Evolutionary conservation across 2,888 invertebrate genomes (phyloP), one percentile per base, ranked within the genome.

Genomic region (Molorchus minor): DNA sequence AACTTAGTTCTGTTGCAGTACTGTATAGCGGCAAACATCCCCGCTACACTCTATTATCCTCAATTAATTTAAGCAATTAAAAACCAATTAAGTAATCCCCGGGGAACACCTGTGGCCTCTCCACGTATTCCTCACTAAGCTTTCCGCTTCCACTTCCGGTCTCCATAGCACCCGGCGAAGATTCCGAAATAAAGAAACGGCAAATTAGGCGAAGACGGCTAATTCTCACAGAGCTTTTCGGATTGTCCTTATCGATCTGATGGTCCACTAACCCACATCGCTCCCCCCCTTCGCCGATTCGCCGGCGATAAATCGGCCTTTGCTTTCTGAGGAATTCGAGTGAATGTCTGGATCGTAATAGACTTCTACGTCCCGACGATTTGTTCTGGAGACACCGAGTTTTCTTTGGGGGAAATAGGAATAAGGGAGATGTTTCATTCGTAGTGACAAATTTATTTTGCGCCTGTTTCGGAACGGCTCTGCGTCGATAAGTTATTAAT

Each of bases 301-400:
- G 57, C 33, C 10, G 38, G 19, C 49, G 7, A 65, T 65, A 63
- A 61, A 65, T 65, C 63, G 65, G 56, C 55, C 56, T 49, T 63
- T 58, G 59, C 64, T 44, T 61, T 47, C 61, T 44, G 54, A 64
- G 57, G 65, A 65, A 63, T 65, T 49, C 58, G 52, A 57, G 61
- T 60, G 62, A 66, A 66, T 64, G 66, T 66, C 66, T 62, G 56
- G 66, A 62, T 54, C 55, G 46, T 63, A 63, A 65, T 61, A 61
- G 63, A 65, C 63, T 61, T 59, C 58, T 20, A 20, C 54, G 25
- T 55, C 29, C 38, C 41, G 51, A 62, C 60, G 57, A 61, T 61
- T 64, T 65, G 60, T 58, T 57, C 55, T 12, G 40, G 17, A 30
- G 52, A 33, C 41, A 45, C 49, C 56, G 49, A 52, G 51, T 58